phyloP scores from a whole-genome alignment of 2,797 vertebrate species.

The Parotocinclus haroldoi region DNA sequence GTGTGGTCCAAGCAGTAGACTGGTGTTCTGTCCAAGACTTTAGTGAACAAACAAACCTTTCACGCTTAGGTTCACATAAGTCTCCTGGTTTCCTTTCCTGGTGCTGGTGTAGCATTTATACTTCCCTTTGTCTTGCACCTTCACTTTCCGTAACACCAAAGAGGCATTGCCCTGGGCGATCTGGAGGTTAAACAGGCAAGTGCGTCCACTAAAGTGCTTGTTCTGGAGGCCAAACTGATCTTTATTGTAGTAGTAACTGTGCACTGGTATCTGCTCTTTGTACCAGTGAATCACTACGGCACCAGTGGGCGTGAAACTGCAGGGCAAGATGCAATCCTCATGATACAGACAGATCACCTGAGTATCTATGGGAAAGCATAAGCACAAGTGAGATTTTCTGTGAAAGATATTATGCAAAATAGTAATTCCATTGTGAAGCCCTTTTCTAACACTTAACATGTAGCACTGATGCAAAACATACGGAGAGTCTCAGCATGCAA shows the following conservation, averaged over 20 bases:
- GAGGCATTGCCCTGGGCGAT: constrained; percentile 79
- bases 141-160: constrained; percentile 72
- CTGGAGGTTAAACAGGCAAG: constrained; percentile 72
- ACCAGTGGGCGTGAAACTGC: constrained; percentile 65
- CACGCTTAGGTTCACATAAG: constrained; percentile 64
- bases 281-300: constrained; percentile 79
- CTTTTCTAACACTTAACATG: neutral
- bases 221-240: constrained; percentile 75
- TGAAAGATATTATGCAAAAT: neutral
- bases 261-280: constrained; percentile 69
- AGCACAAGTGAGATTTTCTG: neutral
- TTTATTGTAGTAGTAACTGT: constrained; percentile 73
- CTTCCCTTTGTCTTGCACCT: constrained; percentile 69
- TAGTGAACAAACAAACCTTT: constrained; percentile 66
- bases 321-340: constrained; percentile 75
- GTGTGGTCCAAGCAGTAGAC: no score
- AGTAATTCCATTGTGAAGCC: no score
- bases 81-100: constrained; percentile 54
- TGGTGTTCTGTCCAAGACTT: no score
- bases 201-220: constrained; percentile 69
- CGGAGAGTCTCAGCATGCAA: no score
- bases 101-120: constrained; percentile 83
- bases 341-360: constrained; percentile 69
- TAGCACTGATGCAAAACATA: no score
- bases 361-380: constrained; percentile 54